Conservation (phyloP, 1,140 invertebrate species). For the Pissodes strobi region DNA sequence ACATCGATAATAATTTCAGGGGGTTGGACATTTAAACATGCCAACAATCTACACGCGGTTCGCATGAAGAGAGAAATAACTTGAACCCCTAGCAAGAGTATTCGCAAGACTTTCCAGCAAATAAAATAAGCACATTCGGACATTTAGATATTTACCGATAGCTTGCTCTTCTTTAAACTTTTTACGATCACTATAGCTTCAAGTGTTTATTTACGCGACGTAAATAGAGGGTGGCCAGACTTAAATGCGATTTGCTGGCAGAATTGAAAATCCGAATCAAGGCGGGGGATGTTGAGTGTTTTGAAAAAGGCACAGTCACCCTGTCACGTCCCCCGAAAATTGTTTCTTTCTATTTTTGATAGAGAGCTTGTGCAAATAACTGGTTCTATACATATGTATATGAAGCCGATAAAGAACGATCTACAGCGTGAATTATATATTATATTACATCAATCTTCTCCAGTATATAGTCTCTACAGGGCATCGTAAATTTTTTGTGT, state of each 20-base stretch:
- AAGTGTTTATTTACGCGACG: slow-evolving; percentile 26
- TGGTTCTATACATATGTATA: slow-evolving; percentile 1
- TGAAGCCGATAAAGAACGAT: too few species aligned
- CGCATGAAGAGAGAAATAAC: slow-evolving; percentile 23
- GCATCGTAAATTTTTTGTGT: too few species aligned
- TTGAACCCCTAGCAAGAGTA: slow-evolving; percentile 11
- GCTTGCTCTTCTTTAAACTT: slow-evolving; percentile 34
- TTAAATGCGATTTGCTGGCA: slow-evolving; percentile 17
- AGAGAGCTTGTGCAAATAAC: neutral
- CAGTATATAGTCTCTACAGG: too few species aligned
- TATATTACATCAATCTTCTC: too few species aligned
- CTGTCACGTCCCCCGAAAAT: neutral
- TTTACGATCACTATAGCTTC: slow-evolving; percentile 19
- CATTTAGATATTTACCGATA: slow-evolving; percentile 36
- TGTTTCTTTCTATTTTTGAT: neutral
- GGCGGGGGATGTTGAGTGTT: slow-evolving; percentile 4
- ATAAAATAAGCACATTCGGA: slow-evolving; percentile 34
- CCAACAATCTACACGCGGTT: slow-evolving; percentile 35
- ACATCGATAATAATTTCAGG: slow-evolving; percentile 22
- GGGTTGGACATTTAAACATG: slow-evolving; percentile 27
- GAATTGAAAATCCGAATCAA: slow-evolving; percentile 15
- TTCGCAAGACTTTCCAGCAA: slow-evolving; percentile 29
- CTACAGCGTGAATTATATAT: too few species aligned
- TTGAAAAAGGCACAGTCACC: slow-evolving; percentile 17
- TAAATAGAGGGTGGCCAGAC: slow-evolving; percentile 22